Conservation (phyloP, 2,797 vertebrate species). For the Hoplostethus mediterraneus region DNA sequence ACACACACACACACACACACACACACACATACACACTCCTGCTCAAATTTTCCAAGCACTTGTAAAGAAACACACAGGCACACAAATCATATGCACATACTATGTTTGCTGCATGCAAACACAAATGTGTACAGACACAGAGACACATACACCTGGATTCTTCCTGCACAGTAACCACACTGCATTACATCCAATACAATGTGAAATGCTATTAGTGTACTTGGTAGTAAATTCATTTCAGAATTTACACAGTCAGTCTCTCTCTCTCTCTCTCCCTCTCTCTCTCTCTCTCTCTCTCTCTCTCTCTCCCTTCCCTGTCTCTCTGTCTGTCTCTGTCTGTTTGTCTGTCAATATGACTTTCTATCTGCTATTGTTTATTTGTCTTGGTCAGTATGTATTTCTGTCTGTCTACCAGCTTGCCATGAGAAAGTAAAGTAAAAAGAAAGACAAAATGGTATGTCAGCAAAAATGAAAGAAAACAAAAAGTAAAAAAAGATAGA, state of each 20-base stretch:
- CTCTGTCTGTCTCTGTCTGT: neutral
- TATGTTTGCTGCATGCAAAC: neutral
- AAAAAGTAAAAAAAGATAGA: neutral
- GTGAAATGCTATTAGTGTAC: too few relatives aligned
- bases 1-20: slow-evolving; percentile 21
- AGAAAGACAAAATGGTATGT: neutral
- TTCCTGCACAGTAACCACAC: neutral
- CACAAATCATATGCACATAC: neutral
- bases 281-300: slow-evolving; percentile 1
- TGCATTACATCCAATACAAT: neutral
- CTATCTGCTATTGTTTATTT: neutral
- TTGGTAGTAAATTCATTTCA: too few relatives aligned
- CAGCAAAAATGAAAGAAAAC: too few relatives aligned
- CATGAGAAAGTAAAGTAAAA: neutral
- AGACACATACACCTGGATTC: slow-evolving; percentile 6
- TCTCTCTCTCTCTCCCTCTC: slow-evolving; percentile 5
- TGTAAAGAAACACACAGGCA: slow-evolving; percentile 9
- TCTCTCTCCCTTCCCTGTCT: neutral
- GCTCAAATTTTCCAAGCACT: neutral
- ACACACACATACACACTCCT: slow-evolving; percentile 4
- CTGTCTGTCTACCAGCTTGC: neutral
- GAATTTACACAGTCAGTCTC: neutral
- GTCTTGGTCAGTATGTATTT: neutral
- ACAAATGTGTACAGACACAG: slow-evolving; percentile 1
- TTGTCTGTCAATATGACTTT: neutral